Evolutionary conservation across 2,888 invertebrate species (phyloP), one percentile per base, ranked within the genome.

Genomic region (Stenoptilia bipunctidactyla): DNA sequence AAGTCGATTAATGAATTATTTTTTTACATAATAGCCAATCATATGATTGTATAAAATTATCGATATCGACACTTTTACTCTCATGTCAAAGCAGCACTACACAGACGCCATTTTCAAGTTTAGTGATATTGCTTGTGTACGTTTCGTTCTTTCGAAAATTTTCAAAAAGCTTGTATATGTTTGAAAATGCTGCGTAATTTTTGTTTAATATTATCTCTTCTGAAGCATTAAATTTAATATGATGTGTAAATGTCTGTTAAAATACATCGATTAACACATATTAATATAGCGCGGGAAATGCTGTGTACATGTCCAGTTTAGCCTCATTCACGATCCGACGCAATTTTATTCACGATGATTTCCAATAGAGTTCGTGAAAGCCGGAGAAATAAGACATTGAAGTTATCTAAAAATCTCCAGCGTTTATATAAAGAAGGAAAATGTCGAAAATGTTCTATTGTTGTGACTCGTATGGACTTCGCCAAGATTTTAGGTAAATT

Each of bases 401-500:
- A 70, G 55, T 55, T 76, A 52, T 53, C 76, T 6, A 77, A 68
- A 58, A 72, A 71, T 49, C 48, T 80, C 40, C 73, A 76, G 53
- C 68, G 73, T 44, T 52, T 70, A 45, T 83, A 67, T 55, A 75
- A 67, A 65, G 74, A 79, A 58, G 61, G 63, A 46, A 76, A 80
- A 62, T 83, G 83, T 56, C 74, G 68, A 30, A 80, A 82, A 34
- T 83, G 79, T 58, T 61, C 73, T 45, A 79, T 84, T 42, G 65
- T 73, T 41, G 69, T 83, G 42, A 77, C 75, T 48, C 73, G 71
- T 46, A 80, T 84, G 82, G 79, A 84, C 57, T 83, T 83, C 64
- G 80, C 76, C 44, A 83, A 75, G 59, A 82, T 83, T 49, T 58
- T 83, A 43, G 83, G 83, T 45, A 83, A 75, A 68, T 82, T 79